phyloP scores from a whole-genome alignment of 2,113 vertebrate genomes.

The Serinus canaria region DNA sequence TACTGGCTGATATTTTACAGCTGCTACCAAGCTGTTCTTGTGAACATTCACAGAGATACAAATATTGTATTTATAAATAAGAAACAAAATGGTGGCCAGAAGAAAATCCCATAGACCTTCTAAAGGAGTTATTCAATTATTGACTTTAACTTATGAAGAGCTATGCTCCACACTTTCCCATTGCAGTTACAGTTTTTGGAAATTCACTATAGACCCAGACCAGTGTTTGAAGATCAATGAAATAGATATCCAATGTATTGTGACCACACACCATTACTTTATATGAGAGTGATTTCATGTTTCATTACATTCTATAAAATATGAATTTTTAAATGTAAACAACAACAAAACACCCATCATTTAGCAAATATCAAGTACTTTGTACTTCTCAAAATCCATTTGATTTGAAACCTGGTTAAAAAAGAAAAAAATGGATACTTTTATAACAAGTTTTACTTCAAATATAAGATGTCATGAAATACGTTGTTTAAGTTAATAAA shows the following conservation, averaged over 20 bases:
- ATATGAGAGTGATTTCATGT: not conserved
- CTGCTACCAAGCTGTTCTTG: not conserved
- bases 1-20: not conserved
- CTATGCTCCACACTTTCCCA: not conserved
- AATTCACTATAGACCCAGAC: not conserved
- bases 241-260: not conserved
- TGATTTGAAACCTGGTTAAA: not conserved
- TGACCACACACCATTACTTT: not conserved
- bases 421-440: not conserved
- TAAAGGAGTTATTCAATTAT: not conserved
- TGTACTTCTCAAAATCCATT: not conserved
- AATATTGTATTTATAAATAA: not conserved
- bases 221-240: not conserved
- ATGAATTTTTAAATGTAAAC: not conserved
- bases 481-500: not conserved
- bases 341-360: not conserved
- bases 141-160: not conserved
- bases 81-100: not conserved
- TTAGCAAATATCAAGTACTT: not conserved
- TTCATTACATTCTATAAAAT: not conserved
- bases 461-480: not conserved
- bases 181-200: not conserved
- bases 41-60: not conserved
- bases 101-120: not conserved
- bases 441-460: conserved; percentile 26